Evolutionary conservation across 1,140 invertebrate genomes (phyloP).

Genomic region (Drosophila teissieri): DNA sequence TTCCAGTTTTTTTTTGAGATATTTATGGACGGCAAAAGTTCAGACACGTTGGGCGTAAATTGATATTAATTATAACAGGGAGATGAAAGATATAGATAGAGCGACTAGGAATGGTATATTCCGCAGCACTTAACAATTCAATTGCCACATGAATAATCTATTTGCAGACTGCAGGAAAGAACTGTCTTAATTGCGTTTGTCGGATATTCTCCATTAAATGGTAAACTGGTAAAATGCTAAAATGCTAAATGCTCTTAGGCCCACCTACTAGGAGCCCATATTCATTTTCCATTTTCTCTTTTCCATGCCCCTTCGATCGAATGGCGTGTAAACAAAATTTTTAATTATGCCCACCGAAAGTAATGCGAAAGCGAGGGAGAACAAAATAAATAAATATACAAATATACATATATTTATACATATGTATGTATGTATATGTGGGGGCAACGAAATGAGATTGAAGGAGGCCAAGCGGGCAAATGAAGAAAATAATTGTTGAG

Average conservation of each 20-base stretch:
- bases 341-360: slow-evolving; percentile 55
- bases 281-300: neutral
- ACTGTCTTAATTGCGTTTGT: slow-evolving; percentile 34
- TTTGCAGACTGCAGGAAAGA: slow-evolving; percentile 23
- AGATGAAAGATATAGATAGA: slow-evolving; percentile 40
- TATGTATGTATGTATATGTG: neutral
- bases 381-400: slow-evolving; percentile 2
- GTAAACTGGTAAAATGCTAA: neutral
- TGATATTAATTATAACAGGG: slow-evolving; percentile 73
- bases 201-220: slow-evolving; percentile 13
- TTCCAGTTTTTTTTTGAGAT: slow-evolving; percentile 12
- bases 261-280: slow-evolving; percentile 5
- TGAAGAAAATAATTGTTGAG: slow-evolving; percentile 66
- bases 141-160: slow-evolving; percentile 68
- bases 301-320: slow-evolving; percentile 5
- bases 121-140: slow-evolving; percentile 47
- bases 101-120: slow-evolving; percentile 13
- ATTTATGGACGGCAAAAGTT: slow-evolving; percentile 46
- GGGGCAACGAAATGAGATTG: slow-evolving; percentile 1
- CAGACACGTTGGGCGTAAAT: slow-evolving; percentile 60
- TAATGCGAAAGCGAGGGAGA: slow-evolving; percentile 1
- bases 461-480: slow-evolving; percentile 31
- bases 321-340: slow-evolving; percentile 53
- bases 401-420: neutral
- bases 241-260: slow-evolving; percentile 2